Conservation (phyloP, 2,797 vertebrate genomes). For the Salarias fasciatus region DNA sequence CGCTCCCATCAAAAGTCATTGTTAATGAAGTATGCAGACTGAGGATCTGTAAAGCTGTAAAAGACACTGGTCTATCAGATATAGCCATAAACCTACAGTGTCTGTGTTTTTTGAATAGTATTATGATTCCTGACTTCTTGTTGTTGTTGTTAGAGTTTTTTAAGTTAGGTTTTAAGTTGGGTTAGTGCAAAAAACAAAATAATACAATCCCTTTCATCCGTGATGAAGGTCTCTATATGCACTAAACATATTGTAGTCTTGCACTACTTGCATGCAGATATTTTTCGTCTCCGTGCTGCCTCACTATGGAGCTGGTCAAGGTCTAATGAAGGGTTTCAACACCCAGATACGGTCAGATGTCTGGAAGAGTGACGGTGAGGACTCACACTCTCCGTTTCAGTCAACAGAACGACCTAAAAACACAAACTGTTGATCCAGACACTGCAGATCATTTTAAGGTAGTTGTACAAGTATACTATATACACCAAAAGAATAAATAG, state of each 20-base stretch:
- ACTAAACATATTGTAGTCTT: slow-evolving; percentile 16
- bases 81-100: too few species aligned
- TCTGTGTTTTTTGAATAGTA: too few species aligned
- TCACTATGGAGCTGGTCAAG: slow-evolving; percentile 13
- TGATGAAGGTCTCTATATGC: not conserved
- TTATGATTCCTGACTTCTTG: too few species aligned
- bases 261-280: slow-evolving; percentile 13
- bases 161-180: not conserved
- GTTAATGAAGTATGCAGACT: not conserved
- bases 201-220: slow-evolving; percentile 2
- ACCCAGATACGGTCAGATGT: slow-evolving; percentile 12
- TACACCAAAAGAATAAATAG: too few species aligned
- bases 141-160: not conserved
- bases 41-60: too few species aligned
- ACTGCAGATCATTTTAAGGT: too few species aligned
- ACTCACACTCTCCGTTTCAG: slow-evolving; percentile 5
- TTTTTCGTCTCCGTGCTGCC: slow-evolving; percentile 31
- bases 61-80: too few species aligned
- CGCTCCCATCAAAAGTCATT: not conserved
- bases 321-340: slow-evolving; percentile 24
- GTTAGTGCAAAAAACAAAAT: not conserved
- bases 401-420: slow-evolving; percentile 3
- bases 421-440: slow-evolving; percentile 1
- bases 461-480: too few species aligned
- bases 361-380: not conserved